These are phyloP conservation scores for Phaedon cochleariae DNA, from an alignment of 2,888 invertebrate species.

Conservation along the genomic window DNA sequence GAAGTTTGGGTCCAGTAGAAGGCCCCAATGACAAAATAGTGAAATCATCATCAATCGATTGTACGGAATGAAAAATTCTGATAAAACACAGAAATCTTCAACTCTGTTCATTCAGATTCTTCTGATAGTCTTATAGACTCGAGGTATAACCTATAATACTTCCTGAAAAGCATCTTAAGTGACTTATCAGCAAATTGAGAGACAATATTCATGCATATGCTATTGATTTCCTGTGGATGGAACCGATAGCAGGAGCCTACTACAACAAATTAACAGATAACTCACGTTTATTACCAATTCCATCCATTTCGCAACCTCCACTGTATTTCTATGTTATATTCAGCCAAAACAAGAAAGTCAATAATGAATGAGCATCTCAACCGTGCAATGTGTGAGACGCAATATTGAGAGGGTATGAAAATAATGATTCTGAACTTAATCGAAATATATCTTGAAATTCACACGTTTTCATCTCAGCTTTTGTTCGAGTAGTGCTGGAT, in stretches of 20 bases:
- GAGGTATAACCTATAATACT: background rate
- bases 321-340: background rate
- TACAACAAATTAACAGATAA: background rate
- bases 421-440: too few relatives aligned
- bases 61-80: background rate
- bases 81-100: too few relatives aligned
- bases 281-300: background rate
- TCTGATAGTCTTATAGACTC: background rate
- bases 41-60: conserved; percentile 3
- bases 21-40: background rate
- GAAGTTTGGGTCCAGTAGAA: conserved; percentile 5
- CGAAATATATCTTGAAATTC: too few relatives aligned
- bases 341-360: background rate
- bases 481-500: too few relatives aligned
- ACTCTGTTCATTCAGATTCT: too few relatives aligned
- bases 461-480: too few relatives aligned
- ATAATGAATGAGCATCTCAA: too few relatives aligned
- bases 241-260: background rate
- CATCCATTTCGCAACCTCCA: background rate
- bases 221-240: background rate
- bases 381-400: too few relatives aligned
- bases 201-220: background rate
- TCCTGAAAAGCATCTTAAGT: background rate
- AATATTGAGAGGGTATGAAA: too few relatives aligned
- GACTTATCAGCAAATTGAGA: background rate